Evolutionary conservation across 2,113 vertebrate genomes (phyloP).

Genomic region (Prinia subflava): DNA sequence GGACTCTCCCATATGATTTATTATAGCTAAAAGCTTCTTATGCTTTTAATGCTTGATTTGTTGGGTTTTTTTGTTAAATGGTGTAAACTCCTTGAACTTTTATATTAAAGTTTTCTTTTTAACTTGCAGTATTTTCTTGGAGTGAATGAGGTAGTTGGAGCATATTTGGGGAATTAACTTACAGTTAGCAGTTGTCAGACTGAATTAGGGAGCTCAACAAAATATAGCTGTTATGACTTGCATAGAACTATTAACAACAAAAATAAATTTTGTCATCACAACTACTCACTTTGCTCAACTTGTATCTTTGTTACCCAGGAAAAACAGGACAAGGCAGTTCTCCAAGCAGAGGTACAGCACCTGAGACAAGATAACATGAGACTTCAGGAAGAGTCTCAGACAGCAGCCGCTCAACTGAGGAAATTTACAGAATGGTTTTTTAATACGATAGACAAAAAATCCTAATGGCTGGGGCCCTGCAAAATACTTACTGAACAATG

Average conservation of each 20-base stretch:
- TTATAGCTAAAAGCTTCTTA: not conserved
- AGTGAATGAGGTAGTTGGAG: not conserved
- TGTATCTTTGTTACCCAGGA: slow-evolving; percentile 75
- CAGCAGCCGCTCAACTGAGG: slow-evolving; percentile 90
- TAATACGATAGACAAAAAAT: slow-evolving; percentile 91
- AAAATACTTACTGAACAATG: not conserved
- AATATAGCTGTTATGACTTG: not conserved
- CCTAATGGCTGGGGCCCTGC: slow-evolving; percentile 31
- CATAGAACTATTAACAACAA: not conserved
- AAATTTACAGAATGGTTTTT: slow-evolving; percentile 99
- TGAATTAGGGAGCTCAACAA: not conserved
- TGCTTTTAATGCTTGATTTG: not conserved
- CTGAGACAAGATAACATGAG: slow-evolving; percentile 94
- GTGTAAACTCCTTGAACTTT: not conserved
- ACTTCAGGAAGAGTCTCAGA: slow-evolving; percentile 94
- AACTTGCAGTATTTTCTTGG: not conserved
- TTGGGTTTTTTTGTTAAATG: not conserved
- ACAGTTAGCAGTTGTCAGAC: not conserved
- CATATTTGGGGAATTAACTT: not conserved
- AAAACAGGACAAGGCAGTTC: slow-evolving; percentile 94
- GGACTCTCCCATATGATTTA: not conserved
- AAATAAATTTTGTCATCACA: not conserved
- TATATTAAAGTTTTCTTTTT: not conserved
- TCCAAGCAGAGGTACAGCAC: slow-evolving; percentile 94
- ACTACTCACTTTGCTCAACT: not conserved